A percentile compares a stretch with the other conserved stretches of the same genome.
phyloP scores from a whole-genome alignment of 2,888 invertebrate species.

The Heterodera filipjevi region DNA sequence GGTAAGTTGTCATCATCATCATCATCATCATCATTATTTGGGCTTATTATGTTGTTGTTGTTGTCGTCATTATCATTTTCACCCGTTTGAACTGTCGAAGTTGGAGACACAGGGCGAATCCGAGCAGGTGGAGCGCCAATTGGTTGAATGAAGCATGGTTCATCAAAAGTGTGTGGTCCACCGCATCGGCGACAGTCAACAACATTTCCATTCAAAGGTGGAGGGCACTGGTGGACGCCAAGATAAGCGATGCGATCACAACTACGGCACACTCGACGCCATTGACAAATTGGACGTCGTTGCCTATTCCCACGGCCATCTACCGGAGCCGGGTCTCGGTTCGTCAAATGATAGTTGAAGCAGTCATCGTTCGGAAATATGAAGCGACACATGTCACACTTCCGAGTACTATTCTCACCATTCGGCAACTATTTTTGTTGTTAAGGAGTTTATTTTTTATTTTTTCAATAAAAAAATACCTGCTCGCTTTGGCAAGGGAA shows the following conservation, averaged over 20 bases:
- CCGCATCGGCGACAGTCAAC: background rate
- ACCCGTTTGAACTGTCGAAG: too few relatives aligned
- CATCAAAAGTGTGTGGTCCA: background rate
- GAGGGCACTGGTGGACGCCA: background rate
- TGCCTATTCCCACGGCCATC: background rate
- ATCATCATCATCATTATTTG: background rate
- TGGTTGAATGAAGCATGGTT: constrained; percentile 16
- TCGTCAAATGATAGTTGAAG: background rate
- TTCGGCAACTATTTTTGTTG: too few relatives aligned
- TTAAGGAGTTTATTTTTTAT: too few relatives aligned
- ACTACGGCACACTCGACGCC: background rate
- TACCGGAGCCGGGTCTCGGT: background rate
- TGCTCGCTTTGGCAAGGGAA: background rate
- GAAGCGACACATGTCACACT: background rate
- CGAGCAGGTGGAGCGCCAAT: background rate
- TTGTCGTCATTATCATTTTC: background rate
- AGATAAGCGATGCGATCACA: background rate
- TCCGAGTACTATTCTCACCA: background rate
- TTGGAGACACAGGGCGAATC: too few relatives aligned
- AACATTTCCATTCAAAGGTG: too few relatives aligned
- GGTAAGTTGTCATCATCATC: background rate
- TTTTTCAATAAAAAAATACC: background rate
- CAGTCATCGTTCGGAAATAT: constrained; percentile 3
- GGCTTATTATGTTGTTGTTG: background rate
- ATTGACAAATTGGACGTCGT: background rate